These are phyloP conservation scores for Callocephalon fimbriatum DNA, from an alignment of 2,113 vertebrate genomes.

Conservation along the genomic window DNA sequence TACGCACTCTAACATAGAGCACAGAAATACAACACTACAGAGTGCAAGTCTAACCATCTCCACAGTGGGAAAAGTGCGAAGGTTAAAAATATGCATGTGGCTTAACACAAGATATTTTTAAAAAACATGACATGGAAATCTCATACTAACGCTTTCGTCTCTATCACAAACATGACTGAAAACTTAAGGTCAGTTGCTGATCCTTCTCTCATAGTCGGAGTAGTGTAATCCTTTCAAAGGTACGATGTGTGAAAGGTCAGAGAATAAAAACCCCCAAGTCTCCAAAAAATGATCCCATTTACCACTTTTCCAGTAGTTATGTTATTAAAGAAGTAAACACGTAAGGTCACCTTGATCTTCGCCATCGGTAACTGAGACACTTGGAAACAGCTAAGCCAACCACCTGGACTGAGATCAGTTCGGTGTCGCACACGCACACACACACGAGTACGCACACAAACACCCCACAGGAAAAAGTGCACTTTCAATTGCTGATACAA, in stretches of 20 bases:
- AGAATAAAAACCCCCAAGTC: background rate
- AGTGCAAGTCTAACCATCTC: slow-evolving; percentile 74
- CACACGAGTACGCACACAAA: background rate
- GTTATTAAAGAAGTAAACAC: slow-evolving; percentile 16
- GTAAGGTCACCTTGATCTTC: slow-evolving; percentile 32
- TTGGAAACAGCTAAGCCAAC: slow-evolving; percentile 35
- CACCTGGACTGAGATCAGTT: slow-evolving; percentile 31
- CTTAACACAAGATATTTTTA: slow-evolving; percentile 56
- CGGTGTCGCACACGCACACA: background rate
- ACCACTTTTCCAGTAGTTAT: slow-evolving; percentile 42
- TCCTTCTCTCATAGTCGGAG: slow-evolving; percentile 9
- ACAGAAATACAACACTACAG: slow-evolving; percentile 80
- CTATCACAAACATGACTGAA: background rate
- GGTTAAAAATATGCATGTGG: slow-evolving; percentile 12
- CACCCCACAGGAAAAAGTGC: slow-evolving; percentile 66
- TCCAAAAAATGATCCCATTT: slow-evolving; percentile 50
- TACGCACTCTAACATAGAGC: slow-evolving; percentile 99
- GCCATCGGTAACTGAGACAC: slow-evolving; percentile 13
- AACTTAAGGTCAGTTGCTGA: slow-evolving; percentile 45
- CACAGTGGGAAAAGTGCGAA: slow-evolving; percentile 61
- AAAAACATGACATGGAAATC: slow-evolving; percentile 24
- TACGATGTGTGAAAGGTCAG: slow-evolving; percentile 48
- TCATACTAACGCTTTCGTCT: background rate
- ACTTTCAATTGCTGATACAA: slow-evolving; percentile 75
- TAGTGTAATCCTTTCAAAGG: slow-evolving; percentile 34